phyloP scores from a whole-genome alignment of 2,797 vertebrate genomes.

The Numenius phaeopus region DNA sequence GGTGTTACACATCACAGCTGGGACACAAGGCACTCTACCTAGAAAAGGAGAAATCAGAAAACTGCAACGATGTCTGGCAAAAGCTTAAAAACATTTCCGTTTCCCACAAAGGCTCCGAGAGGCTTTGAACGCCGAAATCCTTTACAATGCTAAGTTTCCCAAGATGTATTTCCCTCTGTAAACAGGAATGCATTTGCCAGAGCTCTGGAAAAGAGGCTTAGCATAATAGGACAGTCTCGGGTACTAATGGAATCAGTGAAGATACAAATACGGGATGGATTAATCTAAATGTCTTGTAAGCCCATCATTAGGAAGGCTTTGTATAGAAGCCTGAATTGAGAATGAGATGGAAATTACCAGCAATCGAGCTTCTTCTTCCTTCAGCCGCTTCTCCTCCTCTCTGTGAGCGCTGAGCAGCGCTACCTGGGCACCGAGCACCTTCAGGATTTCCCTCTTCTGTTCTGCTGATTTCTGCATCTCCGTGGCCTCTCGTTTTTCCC shows the following conservation, averaged over 20 bases:
- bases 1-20: background rate
- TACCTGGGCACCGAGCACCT: conserved; percentile 79
- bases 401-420: conserved; percentile 58
- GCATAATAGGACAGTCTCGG: background rate
- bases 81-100: background rate
- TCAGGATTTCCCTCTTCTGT: conserved; percentile 52
- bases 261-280: background rate
- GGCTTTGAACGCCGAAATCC: background rate
- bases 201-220: conserved; percentile 30
- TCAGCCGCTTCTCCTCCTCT: conserved; percentile 64
- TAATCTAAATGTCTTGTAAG: background rate
- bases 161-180: background rate
- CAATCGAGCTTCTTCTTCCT: conserved; percentile 83
- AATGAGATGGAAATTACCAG: conserved; percentile 75
- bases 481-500: conserved; percentile 75
- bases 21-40: background rate
- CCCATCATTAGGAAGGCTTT: background rate
- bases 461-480: conserved; percentile 31
- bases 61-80: background rate
- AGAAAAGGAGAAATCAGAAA: background rate
- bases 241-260: conserved; percentile 4
- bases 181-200: background rate
- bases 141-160: background rate
- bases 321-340: background rate
- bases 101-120: background rate